These are phyloP conservation scores for Meleagris gallopavo DNA, from an alignment of 2,113 vertebrate species.

Conservation along the genomic window DNA sequence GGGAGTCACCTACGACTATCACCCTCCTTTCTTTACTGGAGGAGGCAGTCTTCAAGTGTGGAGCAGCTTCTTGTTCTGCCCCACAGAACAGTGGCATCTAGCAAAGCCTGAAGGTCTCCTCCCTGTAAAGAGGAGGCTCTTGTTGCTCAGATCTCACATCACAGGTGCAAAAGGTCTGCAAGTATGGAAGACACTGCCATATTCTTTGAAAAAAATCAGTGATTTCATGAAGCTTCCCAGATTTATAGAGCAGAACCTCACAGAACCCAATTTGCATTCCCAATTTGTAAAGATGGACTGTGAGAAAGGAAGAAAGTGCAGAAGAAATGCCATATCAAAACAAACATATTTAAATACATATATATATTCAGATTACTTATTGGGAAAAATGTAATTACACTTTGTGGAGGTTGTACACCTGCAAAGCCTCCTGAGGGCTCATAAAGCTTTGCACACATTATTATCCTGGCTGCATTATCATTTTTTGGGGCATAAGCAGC, in stretches of 20 bases:
- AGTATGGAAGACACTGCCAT: not conserved
- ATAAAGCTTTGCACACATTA: not conserved
- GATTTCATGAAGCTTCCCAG: not conserved
- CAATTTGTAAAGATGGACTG: not conserved
- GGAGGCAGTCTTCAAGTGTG: too few relatives aligned
- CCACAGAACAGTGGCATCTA: not conserved
- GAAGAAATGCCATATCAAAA: not conserved
- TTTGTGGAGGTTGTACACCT: not conserved
- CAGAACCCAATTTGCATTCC: fast-evolving
- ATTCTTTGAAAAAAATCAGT: not conserved
- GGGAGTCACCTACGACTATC: too few relatives aligned
- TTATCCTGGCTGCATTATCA: not conserved
- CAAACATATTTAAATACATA: not conserved
- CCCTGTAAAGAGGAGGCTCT: not conserved
- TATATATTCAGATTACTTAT: not conserved
- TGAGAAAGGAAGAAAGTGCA: not conserved
- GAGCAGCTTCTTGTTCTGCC: not conserved
- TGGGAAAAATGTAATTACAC: not conserved
- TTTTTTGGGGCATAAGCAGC: not conserved
- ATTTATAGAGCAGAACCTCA: not conserved
- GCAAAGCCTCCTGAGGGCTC: not conserved
- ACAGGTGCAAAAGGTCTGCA: not conserved
- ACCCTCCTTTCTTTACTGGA: too few relatives aligned
- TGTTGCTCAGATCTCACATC: not conserved
- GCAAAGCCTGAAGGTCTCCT: not conserved